Percentiles rank a stretch among this genome's conserved stretches.
phyloP scores from a whole-genome alignment of 1,140 invertebrate species.

The Drosophila subpulchrella region DNA sequence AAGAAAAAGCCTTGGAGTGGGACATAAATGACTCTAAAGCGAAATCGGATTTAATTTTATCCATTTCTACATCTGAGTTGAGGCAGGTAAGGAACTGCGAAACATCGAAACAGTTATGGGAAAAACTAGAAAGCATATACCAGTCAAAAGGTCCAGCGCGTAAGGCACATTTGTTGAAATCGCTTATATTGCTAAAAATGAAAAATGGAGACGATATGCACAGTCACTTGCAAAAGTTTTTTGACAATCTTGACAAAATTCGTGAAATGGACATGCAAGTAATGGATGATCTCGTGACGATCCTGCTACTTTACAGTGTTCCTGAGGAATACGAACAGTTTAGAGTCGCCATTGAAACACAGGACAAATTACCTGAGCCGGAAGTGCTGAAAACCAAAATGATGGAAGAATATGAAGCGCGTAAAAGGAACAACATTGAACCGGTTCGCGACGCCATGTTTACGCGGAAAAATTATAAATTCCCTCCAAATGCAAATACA shows the following conservation, averaged over 20 bases:
- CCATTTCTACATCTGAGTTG: not conserved
- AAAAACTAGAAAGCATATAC: not conserved
- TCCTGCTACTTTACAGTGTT: not conserved
- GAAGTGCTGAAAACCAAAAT: not conserved
- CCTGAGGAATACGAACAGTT: conserved; percentile 1
- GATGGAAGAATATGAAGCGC: not conserved
- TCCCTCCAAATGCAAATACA: not conserved
- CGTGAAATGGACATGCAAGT: not conserved
- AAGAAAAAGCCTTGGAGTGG: not conserved
- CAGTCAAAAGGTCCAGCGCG: not conserved
- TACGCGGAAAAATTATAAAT: conserved; percentile 1
- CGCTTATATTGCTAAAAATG: not conserved
- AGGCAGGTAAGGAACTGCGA: not conserved
- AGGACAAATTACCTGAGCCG: not conserved
- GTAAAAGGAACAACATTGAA: conserved; percentile 1
- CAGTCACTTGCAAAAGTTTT: not conserved
- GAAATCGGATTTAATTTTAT: conserved; percentile 4
- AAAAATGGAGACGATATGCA: not conserved
- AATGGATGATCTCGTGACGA: not conserved
- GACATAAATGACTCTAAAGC: not conserved
- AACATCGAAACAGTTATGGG: not conserved
- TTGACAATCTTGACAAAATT: not conserved
- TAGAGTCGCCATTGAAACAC: conserved; percentile 1
- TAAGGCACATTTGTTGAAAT: not conserved
- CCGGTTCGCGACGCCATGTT: not conserved